phyloP scores from a whole-genome alignment of 2,888 invertebrate genomes.

The Rhaphigaster nebulosa region DNA sequence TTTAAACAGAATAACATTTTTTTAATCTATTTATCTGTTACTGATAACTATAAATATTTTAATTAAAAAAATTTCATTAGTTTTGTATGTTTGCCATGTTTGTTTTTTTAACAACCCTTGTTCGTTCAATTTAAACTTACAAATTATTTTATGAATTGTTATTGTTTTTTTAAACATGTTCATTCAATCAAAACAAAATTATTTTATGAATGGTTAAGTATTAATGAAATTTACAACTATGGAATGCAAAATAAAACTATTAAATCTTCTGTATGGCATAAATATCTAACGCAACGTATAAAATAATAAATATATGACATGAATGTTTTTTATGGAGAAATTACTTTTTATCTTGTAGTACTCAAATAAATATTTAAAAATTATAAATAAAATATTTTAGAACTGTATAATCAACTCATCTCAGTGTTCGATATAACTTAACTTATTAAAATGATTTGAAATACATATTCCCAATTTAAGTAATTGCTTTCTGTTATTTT shows the following conservation, averaged over 20 bases:
- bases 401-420: too few relatives aligned
- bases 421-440: too few relatives aligned
- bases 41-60: background rate
- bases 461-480: too few relatives aligned
- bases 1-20: background rate
- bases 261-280: background rate
- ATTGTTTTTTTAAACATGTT: background rate
- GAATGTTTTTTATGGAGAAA: background rate
- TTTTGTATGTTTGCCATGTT: background rate
- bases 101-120: background rate
- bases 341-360: background rate
- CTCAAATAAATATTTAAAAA: background rate
- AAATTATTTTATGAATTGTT: background rate
- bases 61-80: background rate
- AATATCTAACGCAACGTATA: background rate
- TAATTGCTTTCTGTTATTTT: too few relatives aligned
- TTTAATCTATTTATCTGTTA: background rate
- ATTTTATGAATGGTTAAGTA: background rate
- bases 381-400: background rate
- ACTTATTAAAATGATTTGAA: too few relatives aligned
- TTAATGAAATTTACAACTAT: background rate
- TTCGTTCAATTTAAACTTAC: background rate
- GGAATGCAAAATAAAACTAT: background rate
- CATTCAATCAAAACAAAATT: constrained; percentile 3
- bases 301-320: too few relatives aligned